Base-by-base conservation (phyloP, 2,797 vertebrate genomes). In the Melanotaenia maccullochi region DNA sequence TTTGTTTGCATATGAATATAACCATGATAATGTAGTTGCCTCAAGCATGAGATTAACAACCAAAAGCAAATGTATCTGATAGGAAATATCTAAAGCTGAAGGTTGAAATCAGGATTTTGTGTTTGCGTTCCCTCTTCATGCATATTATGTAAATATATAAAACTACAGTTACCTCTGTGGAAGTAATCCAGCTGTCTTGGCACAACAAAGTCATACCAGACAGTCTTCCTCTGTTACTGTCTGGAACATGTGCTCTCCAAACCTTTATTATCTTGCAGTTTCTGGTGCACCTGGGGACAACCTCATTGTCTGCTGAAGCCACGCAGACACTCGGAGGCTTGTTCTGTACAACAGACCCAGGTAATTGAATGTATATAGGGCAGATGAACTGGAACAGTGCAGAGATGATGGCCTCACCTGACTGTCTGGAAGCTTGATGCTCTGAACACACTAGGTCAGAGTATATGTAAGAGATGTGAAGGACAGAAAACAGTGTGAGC, bases 251-350 rank as follows among this genome's bases (percentile, higher is more conserved):
- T 75, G 73, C 60, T 38, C 66, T 71, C 61, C 62, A 33, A 75
- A 73, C 56, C 73, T 42, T 81, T 75, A 83, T 79, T 79, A 80
- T 85, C 61, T 63, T 67, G 24, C 66, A 28, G 56, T 79, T 74
- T 87, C 73, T 83, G 74, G 78, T 84, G 56, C 82, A 81, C 78
- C 78, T 69, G 65, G 63, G 86, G 84, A 79, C 76, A 38, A 38
- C 28, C 55, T 56, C n/a, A 60, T 82, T 86, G 80, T 88, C 76
- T 76, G 72, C 51, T 25, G 73, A 64, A 70, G 76, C 69, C 78
- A 70, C 1, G 13, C 71, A 65, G 61, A 74, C 79, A 74, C 82
- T 69, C 69, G 71, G 78, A 73, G 61, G 59, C 71, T 63, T 8
- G 0, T 61, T 79, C 67, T 68, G 73, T 60, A 71, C 64, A 28